Evolutionary conservation across 2,797 vertebrate genomes (phyloP).

Genomic region (Apogon talboti): DNA sequence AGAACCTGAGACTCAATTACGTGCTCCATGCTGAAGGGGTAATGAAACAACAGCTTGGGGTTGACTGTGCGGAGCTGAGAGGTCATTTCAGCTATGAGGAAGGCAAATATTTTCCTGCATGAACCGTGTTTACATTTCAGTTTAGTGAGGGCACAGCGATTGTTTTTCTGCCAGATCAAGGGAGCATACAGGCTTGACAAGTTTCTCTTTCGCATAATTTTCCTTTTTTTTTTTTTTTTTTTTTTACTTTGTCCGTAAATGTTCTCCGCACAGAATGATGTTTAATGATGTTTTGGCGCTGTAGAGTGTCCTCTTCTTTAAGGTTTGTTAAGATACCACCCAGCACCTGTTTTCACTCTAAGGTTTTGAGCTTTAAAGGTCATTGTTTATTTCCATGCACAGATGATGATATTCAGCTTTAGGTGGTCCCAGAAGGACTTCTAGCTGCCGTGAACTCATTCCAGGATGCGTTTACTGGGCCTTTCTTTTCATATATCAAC

Average conservation of each 20-base stretch:
- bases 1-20: constrained; percentile 40
- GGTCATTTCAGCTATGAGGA: constrained; percentile 61
- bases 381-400: constrained; percentile 69
- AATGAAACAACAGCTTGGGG: constrained; percentile 54
- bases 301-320: constrained; percentile 1
- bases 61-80: constrained; percentile 40
- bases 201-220: background rate
- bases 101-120: constrained; percentile 64
- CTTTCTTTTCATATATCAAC: constrained; percentile 80
- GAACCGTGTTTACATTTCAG: constrained; percentile 66
- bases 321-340: constrained; percentile 43
- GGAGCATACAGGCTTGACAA: constrained; percentile 21
- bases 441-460: constrained; percentile 68
- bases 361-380: constrained; percentile 66
- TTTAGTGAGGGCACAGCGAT: constrained; percentile 40
- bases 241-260: constrained; percentile 24
- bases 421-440: constrained; percentile 74
- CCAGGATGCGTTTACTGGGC: constrained; percentile 54
- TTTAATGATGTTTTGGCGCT: constrained; percentile 33
- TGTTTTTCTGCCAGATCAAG: constrained; percentile 55
- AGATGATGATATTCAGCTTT: constrained; percentile 75
- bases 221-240: constrained; percentile 6
- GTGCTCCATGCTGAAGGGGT: constrained; percentile 32
- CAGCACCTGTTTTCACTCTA: constrained; percentile 39
- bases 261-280: constrained; percentile 13